Evolutionary conservation across 1,140 invertebrate species (phyloP).

Genomic region (Psix sp.): DNA sequence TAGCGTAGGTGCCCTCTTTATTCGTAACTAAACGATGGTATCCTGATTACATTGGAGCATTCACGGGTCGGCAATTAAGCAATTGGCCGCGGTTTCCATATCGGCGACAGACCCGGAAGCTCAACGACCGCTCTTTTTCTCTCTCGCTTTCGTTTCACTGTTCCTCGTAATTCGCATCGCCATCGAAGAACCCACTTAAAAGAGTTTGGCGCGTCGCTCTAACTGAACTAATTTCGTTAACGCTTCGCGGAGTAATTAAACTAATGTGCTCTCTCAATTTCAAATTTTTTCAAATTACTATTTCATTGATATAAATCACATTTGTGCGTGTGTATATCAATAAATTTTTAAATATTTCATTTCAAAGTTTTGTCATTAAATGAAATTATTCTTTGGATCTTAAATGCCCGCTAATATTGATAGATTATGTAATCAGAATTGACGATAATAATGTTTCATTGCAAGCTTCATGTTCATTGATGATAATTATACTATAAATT

Average conservation of each 20-base stretch:
- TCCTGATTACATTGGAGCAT: constrained; percentile 71
- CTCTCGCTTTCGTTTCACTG: constrained; percentile 22
- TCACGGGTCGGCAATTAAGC: constrained; percentile 71
- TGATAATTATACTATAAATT: too few relatives aligned
- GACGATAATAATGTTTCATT: too few relatives aligned
- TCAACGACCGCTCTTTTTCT: constrained; percentile 33
- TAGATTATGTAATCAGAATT: too few relatives aligned
- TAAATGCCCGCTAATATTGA: too few relatives aligned
- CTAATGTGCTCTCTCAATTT: constrained; percentile 19
- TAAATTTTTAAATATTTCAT: too few relatives aligned
- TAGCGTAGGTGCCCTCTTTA: constrained; percentile 71
- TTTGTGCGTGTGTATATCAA: too few relatives aligned
- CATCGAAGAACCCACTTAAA: constrained; percentile 25
- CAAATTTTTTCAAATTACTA: too few relatives aligned
- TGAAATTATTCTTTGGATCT: too few relatives aligned
- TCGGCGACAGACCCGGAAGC: constrained; percentile 65
- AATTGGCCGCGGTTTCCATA: constrained; percentile 73
- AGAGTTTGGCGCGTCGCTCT: constrained; percentile 37
- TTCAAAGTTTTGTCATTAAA: too few relatives aligned
- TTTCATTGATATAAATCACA: too few relatives aligned
- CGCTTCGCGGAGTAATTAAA: constrained; percentile 10
- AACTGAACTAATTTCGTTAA: constrained; percentile 30
- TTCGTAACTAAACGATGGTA: constrained; percentile 72
- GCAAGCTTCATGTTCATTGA: too few relatives aligned
- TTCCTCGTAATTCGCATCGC: constrained; percentile 30